Percentiles rank a stretch among this genome's conserved stretches.
These are phyloP conservation scores for Drosophila hydei DNA, from an alignment of 1,140 invertebrate genomes.

Conservation along the genomic window DNA sequence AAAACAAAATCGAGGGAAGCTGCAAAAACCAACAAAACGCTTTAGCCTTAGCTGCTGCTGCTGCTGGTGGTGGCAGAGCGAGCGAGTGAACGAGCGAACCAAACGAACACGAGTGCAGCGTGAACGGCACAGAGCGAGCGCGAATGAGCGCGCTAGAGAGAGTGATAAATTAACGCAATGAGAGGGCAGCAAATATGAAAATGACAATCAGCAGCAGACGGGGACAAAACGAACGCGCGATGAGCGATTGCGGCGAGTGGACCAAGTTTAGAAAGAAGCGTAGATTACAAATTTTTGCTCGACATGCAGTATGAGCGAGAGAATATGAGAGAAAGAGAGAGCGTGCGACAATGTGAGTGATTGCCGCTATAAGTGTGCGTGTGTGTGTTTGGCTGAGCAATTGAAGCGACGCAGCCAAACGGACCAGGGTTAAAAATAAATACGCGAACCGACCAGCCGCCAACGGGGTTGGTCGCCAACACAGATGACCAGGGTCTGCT, in stretches of 20 bases:
- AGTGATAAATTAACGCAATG: constrained; percentile 60
- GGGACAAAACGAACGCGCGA: constrained; percentile 23
- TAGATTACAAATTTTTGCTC: constrained; percentile 29
- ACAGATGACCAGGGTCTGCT: constrained; percentile 20
- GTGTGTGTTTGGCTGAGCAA: constrained; percentile 36
- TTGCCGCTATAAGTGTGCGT: constrained; percentile 1
- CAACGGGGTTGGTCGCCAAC: constrained; percentile 57
- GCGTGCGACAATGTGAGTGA: constrained; percentile 7
- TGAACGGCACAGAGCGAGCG: constrained; percentile 16
- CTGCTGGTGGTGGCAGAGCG: constrained; percentile 30
- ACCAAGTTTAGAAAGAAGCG: constrained; percentile 76
- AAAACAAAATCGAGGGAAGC: constrained; percentile 71
- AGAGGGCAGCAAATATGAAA: constrained; percentile 53
- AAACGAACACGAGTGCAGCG: constrained; percentile 4
- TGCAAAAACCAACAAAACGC: constrained; percentile 60
- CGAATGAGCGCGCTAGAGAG: constrained; percentile 4
- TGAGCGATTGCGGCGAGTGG: constrained; percentile 52
- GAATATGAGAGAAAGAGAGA: constrained; percentile 5
- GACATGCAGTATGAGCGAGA: constrained; percentile 9
- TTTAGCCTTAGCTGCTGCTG: constrained; percentile 39
- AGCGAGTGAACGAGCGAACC: constrained; percentile 7
- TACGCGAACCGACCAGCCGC: constrained; percentile 29
- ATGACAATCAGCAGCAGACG: constrained; percentile 62
- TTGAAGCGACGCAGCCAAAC: constrained; percentile 51
- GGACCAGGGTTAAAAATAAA: constrained; percentile 72